Evolutionary conservation across 2,113 vertebrate species (phyloP).

Genomic region (Tricholaema leucomelas): DNA sequence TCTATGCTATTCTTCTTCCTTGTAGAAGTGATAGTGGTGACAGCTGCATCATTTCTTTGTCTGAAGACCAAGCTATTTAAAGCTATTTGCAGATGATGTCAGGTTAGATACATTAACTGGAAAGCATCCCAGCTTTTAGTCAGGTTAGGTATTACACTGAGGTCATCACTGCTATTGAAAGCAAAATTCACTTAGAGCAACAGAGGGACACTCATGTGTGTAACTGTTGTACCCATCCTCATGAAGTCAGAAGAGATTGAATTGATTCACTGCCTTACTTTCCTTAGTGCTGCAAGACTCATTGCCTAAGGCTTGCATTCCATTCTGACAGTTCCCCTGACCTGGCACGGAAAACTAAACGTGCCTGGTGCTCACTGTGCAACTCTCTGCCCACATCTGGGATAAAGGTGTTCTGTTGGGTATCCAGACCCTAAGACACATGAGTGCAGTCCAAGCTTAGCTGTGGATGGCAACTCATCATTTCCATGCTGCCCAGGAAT

Average conservation of each 20-base stretch:
- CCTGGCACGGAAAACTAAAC: neutral
- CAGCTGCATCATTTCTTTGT: neutral
- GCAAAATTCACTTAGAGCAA: neutral
- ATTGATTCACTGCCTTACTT: neutral
- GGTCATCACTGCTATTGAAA: neutral
- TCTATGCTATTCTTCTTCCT: neutral
- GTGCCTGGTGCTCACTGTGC: neutral
- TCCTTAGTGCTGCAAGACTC: neutral
- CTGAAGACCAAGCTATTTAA: neutral
- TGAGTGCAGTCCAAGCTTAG: fast-evolving
- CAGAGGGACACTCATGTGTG: neutral
- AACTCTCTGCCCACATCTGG: neutral
- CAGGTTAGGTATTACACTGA: neutral
- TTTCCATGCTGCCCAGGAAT: neutral
- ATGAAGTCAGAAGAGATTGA: neutral
- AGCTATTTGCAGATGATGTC: neutral
- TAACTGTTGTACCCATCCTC: no score
- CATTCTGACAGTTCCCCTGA: neutral
- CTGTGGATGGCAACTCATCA: neutral
- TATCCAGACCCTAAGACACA: fast-evolving
- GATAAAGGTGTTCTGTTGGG: neutral
- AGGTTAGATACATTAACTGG: neutral
- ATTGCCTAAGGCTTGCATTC: neutral
- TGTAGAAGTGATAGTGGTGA: neutral
- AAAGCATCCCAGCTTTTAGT: neutral